phyloP scores from a whole-genome alignment of 1,140 invertebrate species.

The Anagrus nilaparvatae region DNA sequence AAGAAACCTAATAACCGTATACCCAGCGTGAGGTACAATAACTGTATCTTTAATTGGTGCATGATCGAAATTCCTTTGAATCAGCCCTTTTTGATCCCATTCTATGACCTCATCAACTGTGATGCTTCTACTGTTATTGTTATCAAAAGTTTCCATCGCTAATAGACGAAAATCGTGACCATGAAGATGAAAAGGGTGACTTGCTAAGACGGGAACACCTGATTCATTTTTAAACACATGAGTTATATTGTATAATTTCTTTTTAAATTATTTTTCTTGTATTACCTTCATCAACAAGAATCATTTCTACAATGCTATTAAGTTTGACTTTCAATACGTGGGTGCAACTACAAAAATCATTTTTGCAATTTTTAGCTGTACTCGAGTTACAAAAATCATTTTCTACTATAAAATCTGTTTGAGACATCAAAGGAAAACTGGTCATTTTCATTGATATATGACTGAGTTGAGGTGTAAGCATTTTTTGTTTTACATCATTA shows the following conservation, averaged over 20 bases:
- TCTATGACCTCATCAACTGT: slow-evolving; percentile 58
- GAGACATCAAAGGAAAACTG: slow-evolving; percentile 59
- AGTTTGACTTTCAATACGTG: slow-evolving; percentile 59
- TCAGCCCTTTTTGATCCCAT: slow-evolving; percentile 59
- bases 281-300: slow-evolving; percentile 69
- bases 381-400: slow-evolving; percentile 57
- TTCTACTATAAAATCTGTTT: slow-evolving; percentile 50
- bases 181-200: slow-evolving; percentile 82
- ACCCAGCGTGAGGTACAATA: slow-evolving; percentile 82
- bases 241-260: background rate
- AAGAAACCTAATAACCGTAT: slow-evolving; percentile 57
- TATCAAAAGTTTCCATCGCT: slow-evolving; percentile 61
- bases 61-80: slow-evolving; percentile 60
- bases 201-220: slow-evolving; percentile 39
- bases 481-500: slow-evolving; percentile 53
- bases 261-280: background rate
- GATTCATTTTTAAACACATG: background rate
- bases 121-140: slow-evolving; percentile 46
- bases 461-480: slow-evolving; percentile 74
- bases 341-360: slow-evolving; percentile 69
- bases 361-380: slow-evolving; percentile 48
- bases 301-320: slow-evolving; percentile 65
- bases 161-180: slow-evolving; percentile 75
- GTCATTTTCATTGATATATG: slow-evolving; percentile 72
- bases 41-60: slow-evolving; percentile 81